These are phyloP conservation scores for Pogona vitticeps DNA, from an alignment of 2,113 vertebrate genomes.

Conservation along the genomic window DNA sequence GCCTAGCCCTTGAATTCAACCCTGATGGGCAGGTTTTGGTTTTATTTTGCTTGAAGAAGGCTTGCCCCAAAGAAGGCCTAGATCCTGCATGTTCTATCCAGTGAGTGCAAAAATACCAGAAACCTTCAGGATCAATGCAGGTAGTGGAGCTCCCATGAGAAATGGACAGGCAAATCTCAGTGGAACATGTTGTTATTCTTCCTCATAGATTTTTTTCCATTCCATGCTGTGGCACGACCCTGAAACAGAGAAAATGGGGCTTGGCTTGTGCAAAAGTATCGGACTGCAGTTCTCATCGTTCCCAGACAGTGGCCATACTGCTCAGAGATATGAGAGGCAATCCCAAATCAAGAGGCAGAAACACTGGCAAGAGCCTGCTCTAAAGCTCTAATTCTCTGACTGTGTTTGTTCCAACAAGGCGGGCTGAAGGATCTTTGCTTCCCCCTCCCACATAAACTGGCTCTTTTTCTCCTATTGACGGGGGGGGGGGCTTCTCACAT, in stretches of 20 bases:
- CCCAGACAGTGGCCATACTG: too few species aligned
- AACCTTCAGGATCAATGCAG: background rate
- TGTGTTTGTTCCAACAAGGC: too few species aligned
- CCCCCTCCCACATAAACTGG: too few species aligned
- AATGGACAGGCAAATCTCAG: background rate
- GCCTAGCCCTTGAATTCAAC: conserved; percentile 24
- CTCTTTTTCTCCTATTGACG: too few species aligned
- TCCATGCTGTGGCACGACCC: background rate
- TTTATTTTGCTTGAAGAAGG: conserved; percentile 1
- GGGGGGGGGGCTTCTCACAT: too few species aligned
- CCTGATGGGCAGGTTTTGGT: background rate
- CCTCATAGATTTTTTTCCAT: background rate
- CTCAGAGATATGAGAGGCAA: too few species aligned
- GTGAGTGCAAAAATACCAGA: background rate
- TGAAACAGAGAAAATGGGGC: background rate
- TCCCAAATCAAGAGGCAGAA: too few species aligned
- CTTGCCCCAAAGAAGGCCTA: background rate
- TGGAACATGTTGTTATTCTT: background rate
- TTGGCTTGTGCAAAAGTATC: too few species aligned
- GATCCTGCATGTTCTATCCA: conserved; percentile 21
- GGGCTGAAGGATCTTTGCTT: too few species aligned
- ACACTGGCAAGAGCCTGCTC: too few species aligned
- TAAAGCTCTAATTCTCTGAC: too few species aligned
- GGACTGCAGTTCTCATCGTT: too few species aligned
- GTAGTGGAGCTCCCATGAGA: background rate